Percentiles rank a stretch among this genome's conserved stretches.
Evolutionary conservation across 1,140 invertebrate genomes (phyloP).

Genomic region (Sycophaga agraensis): DNA sequence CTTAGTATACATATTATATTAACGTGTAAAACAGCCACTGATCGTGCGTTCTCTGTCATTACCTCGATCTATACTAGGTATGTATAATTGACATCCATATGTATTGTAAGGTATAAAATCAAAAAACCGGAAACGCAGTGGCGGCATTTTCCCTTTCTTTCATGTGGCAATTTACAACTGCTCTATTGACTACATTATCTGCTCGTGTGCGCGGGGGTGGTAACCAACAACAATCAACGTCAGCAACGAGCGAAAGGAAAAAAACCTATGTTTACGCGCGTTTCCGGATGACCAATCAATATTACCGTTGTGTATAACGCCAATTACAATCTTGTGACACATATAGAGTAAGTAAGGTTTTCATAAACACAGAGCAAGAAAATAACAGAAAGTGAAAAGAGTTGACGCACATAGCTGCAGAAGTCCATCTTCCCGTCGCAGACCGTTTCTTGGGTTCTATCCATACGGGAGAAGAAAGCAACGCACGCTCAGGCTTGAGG

Average conservation of each 20-base stretch:
- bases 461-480: background rate
- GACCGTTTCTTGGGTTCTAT: background rate
- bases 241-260: background rate
- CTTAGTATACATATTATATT: background rate
- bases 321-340: no score
- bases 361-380: background rate
- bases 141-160: slow-evolving; percentile 14
- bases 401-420: background rate
- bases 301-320: no score
- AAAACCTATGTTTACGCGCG: background rate
- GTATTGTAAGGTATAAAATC: background rate
- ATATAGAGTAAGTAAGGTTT: background rate
- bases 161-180: background rate
- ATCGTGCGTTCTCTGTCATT: slow-evolving; percentile 2
- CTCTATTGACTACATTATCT: background rate
- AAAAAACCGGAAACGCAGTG: slow-evolving; percentile 3
- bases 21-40: background rate
- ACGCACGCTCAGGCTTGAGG: background rate
- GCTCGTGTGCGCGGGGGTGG: background rate
- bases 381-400: background rate
- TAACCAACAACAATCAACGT: background rate
- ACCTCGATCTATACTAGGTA: background rate
- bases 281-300: no score
- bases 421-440: background rate
- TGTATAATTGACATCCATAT: background rate